A percentile compares a stretch with the other conserved stretches of the same genome.
Conservation (phyloP, 2,888 invertebrate genomes). For the Abrostola triplasia region DNA sequence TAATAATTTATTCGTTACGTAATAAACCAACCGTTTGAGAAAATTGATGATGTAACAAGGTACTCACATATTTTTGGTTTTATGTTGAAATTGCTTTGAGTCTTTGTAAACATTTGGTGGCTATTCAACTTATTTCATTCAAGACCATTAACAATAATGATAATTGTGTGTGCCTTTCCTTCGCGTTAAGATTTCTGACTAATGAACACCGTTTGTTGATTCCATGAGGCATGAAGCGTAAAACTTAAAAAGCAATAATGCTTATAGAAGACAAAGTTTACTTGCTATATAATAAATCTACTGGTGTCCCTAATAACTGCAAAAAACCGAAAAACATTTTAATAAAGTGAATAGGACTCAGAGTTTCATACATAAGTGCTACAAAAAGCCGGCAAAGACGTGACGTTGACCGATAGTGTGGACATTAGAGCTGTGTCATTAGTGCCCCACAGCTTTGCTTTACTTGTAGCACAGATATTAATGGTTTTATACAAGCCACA, state of each 20-base stretch:
- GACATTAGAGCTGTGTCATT: slow-evolving; percentile 77
- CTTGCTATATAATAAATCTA: neutral
- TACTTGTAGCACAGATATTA: slow-evolving; percentile 69
- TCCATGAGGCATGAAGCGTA: neutral
- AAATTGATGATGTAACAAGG: slow-evolving; percentile 9
- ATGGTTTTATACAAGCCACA: slow-evolving; percentile 61
- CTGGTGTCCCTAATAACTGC: slow-evolving; percentile 23
- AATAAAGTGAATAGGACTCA: slow-evolving; percentile 66
- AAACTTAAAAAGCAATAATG: neutral
- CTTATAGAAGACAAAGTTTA: neutral
- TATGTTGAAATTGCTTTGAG: slow-evolving; percentile 13
- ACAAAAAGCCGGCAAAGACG: slow-evolving; percentile 77
- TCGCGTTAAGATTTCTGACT: too few relatives aligned
- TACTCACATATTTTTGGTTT: slow-evolving; percentile 7
- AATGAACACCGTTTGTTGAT: too few relatives aligned
- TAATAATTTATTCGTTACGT: slow-evolving; percentile 15
- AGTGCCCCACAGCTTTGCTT: slow-evolving; percentile 75
- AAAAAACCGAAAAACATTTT: slow-evolving; percentile 60
- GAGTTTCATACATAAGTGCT: slow-evolving; percentile 67
- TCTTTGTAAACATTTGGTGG: neutral
- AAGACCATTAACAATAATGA: slow-evolving; percentile 23
- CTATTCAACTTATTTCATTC: slow-evolving; percentile 15
- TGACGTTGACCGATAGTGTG: slow-evolving; percentile 84
- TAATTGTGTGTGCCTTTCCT: slow-evolving; percentile 1
- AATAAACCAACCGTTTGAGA: slow-evolving; percentile 1